Base-by-base conservation (phyloP, 2,113 vertebrate species). In the Pelvicachromis taeniatus region DNA sequence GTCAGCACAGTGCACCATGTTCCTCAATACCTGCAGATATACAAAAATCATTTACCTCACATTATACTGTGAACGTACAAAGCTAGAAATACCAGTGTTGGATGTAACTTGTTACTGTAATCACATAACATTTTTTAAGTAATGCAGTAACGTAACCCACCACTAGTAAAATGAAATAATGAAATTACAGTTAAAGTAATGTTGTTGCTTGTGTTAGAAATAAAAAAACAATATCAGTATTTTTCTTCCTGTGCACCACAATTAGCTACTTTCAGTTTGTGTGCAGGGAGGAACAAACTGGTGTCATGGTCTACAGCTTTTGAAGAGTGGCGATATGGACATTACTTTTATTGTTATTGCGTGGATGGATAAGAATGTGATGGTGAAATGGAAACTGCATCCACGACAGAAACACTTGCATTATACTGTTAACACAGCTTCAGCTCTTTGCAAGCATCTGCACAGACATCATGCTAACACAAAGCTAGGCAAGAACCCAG, bases 1-100 rank as follows among this genome's bases (percentile, higher is more conserved):
- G 92, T 98, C 98, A 0, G 98, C 98, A 50, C 98, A 98, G 93
- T 98, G 98, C 89, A 98, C 97, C 98, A 98, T 97, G 92, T 97
- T 98, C 91, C 97, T 96, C 58, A 98, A 94, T 83, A 98, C 98
- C 98, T 98, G 89, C 38, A n/a, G 12, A 91, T 98, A 91, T 29
- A n/a, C 17, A 91, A 45, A 45, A 88, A 19, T 19, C 42, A 42
- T 29, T 85, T n/a, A 5, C 63, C 16, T 55, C 11, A 19, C 23
- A 14, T 19, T 61, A 26, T 12, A 52, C 13, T 52, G 45, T 11
- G 29, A 31, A 9, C 4, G 9, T n/a, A 12, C 19, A 42, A 59
- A n/a, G 2, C 19, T 61, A n/a, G 4, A 4, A 35, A 73, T 19
- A 58, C 54, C 13, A 45, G 21, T 65, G 33, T 65, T 65, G 61